These are phyloP conservation scores for Uropsilus gracilis DNA, from an alignment of 2,113 vertebrate genomes.

Conservation along the genomic window DNA sequence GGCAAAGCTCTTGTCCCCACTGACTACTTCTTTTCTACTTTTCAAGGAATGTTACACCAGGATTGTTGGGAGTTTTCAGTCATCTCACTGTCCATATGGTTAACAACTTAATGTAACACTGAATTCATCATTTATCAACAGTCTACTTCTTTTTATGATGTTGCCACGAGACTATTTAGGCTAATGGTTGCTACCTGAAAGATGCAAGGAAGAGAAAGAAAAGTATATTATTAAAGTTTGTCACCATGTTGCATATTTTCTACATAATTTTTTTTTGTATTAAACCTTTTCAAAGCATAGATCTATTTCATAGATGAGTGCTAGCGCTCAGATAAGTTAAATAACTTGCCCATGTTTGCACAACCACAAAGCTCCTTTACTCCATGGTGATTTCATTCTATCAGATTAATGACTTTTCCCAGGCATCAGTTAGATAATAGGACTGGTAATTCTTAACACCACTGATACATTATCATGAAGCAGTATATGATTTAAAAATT, in stretches of 20 bases:
- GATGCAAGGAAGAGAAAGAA: background rate
- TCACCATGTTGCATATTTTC: slow-evolving; percentile 26
- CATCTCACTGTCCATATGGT: background rate
- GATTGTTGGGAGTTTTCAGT: background rate
- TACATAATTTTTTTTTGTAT: slow-evolving; percentile 39
- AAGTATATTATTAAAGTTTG: background rate
- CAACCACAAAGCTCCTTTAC: background rate
- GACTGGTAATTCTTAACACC: background rate
- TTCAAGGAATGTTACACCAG: background rate
- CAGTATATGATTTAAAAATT: background rate
- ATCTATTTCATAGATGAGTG: slow-evolving; percentile 16
- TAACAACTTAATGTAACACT: background rate
- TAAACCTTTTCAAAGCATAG: slow-evolving; percentile 36
- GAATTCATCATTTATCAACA: background rate
- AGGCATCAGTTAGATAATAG: background rate
- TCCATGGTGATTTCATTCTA: background rate
- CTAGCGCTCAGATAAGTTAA: slow-evolving; percentile 4
- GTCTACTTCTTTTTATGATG: background rate
- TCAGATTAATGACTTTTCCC: background rate
- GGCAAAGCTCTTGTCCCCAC: background rate
- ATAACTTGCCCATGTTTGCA: background rate
- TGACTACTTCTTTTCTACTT: background rate
- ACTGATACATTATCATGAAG: background rate
- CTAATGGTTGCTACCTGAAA: slow-evolving; percentile 1
- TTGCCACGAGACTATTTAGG: background rate